Evolutionary conservation across 2,113 vertebrate species (phyloP).

Genomic region (Prolemur simus): DNA sequence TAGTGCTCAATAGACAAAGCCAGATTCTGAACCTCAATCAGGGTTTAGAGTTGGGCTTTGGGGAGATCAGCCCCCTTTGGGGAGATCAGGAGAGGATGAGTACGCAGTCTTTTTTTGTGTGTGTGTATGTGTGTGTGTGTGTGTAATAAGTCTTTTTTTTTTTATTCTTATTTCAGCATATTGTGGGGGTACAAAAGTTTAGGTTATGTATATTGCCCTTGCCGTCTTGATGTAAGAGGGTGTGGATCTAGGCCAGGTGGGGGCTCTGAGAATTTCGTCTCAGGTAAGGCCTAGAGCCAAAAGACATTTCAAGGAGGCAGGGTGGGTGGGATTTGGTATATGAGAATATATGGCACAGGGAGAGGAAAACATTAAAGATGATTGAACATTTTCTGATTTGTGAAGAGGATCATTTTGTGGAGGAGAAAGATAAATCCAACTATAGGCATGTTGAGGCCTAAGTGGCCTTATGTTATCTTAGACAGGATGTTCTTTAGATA

Average conservation of each 20-base stretch:
- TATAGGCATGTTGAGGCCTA: background rate
- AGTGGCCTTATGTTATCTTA: background rate
- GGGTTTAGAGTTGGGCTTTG: background rate
- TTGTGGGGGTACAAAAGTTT: too few species aligned
- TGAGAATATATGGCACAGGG: background rate
- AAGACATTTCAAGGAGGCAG: background rate
- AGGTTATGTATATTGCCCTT: too few species aligned
- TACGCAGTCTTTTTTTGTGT: too few species aligned
- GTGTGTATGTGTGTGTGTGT: too few species aligned
- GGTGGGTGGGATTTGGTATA: background rate
- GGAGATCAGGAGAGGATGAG: background rate
- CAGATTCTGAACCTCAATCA: background rate
- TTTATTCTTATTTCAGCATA: too few species aligned
- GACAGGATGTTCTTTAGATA: background rate
- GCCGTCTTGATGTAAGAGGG: background rate
- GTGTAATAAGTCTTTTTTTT: too few species aligned
- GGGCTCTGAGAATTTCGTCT: background rate
- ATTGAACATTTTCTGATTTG: background rate
- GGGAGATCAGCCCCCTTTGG: background rate
- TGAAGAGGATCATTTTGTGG: background rate
- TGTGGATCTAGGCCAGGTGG: background rate
- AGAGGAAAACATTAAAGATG: background rate
- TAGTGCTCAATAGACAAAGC: background rate
- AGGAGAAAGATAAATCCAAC: background rate
- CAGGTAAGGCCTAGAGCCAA: background rate